phyloP scores from a whole-genome alignment of 2,888 invertebrate species.

The Limnephilus marmoratus region DNA sequence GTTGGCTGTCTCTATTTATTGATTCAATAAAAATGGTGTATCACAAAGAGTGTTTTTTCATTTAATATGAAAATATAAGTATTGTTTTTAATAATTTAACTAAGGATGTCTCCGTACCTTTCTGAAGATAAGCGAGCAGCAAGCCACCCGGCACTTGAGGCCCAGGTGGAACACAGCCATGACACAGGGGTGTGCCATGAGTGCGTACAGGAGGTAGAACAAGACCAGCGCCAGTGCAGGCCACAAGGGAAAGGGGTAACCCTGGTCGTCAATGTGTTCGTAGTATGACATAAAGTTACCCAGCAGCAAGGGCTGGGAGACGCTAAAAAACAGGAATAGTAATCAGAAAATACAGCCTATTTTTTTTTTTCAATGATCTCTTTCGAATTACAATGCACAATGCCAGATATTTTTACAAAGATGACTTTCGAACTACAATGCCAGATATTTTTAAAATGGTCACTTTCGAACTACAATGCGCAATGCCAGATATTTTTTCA shows the following conservation, averaged over 20 bases:
- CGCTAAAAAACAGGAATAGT: conserved; percentile 49
- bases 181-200: conserved; percentile 56
- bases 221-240: conserved; percentile 55
- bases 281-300: conserved; percentile 64
- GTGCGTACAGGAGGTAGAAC: conserved; percentile 49
- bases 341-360: not conserved
- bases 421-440: no score
- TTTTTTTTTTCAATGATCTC: not conserved
- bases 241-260: conserved; percentile 44
- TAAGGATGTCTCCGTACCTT: conserved; percentile 75
- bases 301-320: conserved; percentile 62
- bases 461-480: no score
- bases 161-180: conserved; percentile 81
- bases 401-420: not conserved
- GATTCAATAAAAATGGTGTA: no score
- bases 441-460: no score
- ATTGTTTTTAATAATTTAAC: not conserved
- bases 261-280: conserved; percentile 18
- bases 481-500: no score
- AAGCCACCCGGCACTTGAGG: conserved; percentile 86
- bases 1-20: no score
- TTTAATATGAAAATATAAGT: no score
- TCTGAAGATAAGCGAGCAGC: conserved; percentile 88
- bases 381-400: not conserved
- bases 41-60: no score